Percentiles rank a stretch among this genome's conserved stretches.
phyloP scores from a whole-genome alignment of 53 echinoderm and acorn worm genomes.

The Mesocentrotus franciscanus region DNA sequence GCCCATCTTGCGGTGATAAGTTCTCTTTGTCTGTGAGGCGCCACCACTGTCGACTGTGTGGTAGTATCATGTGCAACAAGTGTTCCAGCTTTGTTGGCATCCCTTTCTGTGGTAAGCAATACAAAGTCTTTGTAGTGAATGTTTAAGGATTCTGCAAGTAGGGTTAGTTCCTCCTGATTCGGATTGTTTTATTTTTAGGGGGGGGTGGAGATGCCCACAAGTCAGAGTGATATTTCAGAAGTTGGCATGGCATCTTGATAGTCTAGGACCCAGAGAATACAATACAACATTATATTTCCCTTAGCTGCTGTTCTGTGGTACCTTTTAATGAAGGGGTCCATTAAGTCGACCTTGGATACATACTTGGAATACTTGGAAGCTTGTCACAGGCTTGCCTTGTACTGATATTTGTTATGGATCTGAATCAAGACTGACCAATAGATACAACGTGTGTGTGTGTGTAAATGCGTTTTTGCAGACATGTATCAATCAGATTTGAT shows the following conservation, averaged over 20 bases:
- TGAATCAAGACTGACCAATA: no score
- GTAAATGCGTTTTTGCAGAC: no score
- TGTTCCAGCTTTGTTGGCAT: conserved; percentile 82
- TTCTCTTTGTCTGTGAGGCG: conserved; percentile 84
- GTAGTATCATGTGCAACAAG: conserved; percentile 91
- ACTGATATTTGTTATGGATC: no score
- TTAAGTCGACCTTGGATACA: background rate
- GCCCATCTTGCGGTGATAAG: conserved; percentile 79
- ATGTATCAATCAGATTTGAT: no score
- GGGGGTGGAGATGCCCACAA: no score
- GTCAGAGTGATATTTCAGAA: no score
- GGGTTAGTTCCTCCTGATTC: no score
- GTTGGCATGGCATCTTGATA: no score
- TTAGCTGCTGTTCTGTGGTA: background rate
- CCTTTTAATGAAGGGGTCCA: background rate
- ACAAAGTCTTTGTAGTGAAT: background rate
- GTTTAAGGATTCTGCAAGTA: background rate
- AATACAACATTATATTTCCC: background rate
- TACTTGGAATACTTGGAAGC: background rate
- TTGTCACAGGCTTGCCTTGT: background rate
- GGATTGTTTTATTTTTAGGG: no score
- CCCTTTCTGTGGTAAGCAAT: conserved; percentile 72
- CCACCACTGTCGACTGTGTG: conserved; percentile 97
- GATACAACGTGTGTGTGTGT: no score
- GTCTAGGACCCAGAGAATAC: no score